Conservation (phyloP, 2,113 vertebrate genomes). For the Zeus faber region DNA sequence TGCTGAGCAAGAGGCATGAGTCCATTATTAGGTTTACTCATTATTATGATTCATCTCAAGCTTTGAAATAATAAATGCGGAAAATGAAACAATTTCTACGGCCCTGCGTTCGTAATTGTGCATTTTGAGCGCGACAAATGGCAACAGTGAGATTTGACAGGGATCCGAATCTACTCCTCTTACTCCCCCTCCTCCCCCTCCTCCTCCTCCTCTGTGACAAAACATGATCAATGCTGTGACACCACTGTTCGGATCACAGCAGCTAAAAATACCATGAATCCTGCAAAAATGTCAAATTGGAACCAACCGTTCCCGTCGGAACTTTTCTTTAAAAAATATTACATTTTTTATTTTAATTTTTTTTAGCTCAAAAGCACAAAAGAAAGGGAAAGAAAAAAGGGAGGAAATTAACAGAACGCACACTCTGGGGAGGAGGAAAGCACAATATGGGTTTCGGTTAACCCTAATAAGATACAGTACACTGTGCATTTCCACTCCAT, state of each 20-base stretch:
- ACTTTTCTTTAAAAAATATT: too few species aligned
- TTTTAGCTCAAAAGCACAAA: too few species aligned
- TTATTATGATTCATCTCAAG: conserved; percentile 75
- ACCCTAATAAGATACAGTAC: not conserved
- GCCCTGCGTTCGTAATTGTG: conserved; percentile 61
- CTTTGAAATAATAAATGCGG: conserved; percentile 71
- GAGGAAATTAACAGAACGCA: too few species aligned
- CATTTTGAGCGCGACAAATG: conserved; percentile 60
- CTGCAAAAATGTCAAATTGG: conserved; percentile 41
- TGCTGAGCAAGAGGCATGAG: conserved; percentile 71
- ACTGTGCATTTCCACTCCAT: not conserved
- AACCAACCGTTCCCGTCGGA: conserved; percentile 37
- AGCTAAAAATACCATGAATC: conserved; percentile 62
- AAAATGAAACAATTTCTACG: conserved; percentile 62
- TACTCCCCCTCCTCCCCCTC: conserved; percentile 14
- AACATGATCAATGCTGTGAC: conserved; percentile 51
- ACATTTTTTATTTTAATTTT: too few species aligned
- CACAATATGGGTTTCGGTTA: not conserved
- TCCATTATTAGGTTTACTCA: conserved; percentile 75
- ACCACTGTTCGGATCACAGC: conserved; percentile 48
- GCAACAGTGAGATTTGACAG: conserved; percentile 53
- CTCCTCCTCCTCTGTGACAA: conserved; percentile 21
- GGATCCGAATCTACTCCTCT: conserved; percentile 36
- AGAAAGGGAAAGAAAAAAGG: too few species aligned
- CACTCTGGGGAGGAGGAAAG: not conserved